Conservation (phyloP, 2,113 vertebrate genomes). For the Erythrolamprus reginae region DNA sequence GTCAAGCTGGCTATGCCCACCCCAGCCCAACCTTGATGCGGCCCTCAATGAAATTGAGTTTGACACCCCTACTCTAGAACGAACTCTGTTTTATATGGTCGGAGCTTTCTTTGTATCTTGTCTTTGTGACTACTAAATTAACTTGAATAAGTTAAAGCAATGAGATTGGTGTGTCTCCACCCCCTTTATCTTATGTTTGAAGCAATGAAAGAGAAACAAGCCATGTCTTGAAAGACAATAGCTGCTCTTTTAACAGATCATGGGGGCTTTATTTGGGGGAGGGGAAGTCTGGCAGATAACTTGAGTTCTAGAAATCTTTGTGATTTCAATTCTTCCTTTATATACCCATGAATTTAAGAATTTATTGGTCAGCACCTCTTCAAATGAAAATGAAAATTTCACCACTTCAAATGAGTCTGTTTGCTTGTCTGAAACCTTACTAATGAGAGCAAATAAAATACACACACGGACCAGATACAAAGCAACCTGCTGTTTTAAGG, state of each 20-base stretch:
- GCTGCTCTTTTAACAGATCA: constrained; percentile 22
- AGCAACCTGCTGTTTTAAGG: not conserved
- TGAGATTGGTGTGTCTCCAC: not conserved
- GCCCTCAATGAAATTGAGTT: too few relatives aligned
- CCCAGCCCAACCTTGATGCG: too few relatives aligned
- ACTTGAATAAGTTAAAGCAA: not conserved
- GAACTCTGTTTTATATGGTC: not conserved
- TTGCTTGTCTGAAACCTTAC: not conserved
- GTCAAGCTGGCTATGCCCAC: too few relatives aligned
- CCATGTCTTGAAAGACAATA: constrained; percentile 14
- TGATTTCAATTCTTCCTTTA: not conserved
- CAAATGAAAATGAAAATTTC: not conserved
- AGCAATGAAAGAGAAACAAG: not conserved
- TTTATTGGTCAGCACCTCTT: not conserved
- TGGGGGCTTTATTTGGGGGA: not conserved
- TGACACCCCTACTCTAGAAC: too few relatives aligned
- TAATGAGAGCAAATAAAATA: not conserved
- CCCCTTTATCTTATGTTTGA: not conserved
- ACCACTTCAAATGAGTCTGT: not conserved
- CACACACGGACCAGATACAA: not conserved
- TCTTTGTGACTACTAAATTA: not conserved
- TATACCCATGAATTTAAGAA: not conserved
- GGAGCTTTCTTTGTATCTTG: not conserved
- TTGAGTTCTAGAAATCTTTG: not conserved
- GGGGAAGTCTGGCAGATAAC: constrained; percentile 7